Conservation (phyloP, 2,113 vertebrate genomes). For the Sylvietta virens region DNA sequence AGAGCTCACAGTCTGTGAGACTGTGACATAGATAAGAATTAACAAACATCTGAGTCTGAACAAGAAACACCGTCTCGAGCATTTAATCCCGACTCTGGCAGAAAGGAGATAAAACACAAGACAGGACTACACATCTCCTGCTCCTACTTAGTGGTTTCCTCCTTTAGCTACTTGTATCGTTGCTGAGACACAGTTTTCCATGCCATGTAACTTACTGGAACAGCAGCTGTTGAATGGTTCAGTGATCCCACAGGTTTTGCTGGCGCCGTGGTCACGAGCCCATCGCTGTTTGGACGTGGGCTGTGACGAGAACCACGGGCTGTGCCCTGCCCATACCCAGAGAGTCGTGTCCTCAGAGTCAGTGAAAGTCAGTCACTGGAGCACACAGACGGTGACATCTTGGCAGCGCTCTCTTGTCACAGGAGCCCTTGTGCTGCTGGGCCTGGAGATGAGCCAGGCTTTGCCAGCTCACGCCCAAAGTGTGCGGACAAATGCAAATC, state of each 20-base stretch:
- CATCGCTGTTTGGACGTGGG: accelerated
- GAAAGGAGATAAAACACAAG: too few relatives aligned
- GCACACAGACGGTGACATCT: not conserved
- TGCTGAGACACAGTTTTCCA: not conserved
- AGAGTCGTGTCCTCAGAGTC: not conserved
- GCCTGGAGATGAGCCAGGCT: not conserved
- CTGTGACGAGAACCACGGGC: not conserved
- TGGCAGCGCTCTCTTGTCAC: not conserved
- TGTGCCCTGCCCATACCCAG: not conserved
- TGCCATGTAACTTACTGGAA: accelerated
- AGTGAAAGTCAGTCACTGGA: not conserved
- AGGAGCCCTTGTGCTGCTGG: not conserved
- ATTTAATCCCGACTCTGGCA: too few relatives aligned
- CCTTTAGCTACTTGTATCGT: not conserved
- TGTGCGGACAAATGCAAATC: constrained; percentile 12
- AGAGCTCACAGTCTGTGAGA: too few relatives aligned
- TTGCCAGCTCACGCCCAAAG: not conserved
- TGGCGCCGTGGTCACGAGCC: not conserved
- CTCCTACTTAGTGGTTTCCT: not conserved
- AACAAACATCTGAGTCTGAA: too few relatives aligned
- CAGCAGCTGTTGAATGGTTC: not conserved
- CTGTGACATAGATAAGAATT: too few relatives aligned
- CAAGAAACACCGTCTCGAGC: too few relatives aligned
- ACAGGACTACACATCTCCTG: not conserved
- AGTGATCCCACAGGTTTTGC: not conserved